Percentiles rank a stretch among this genome's conserved stretches.
Conservation (phyloP, 2,888 invertebrate species). For the Erebia epiphron region DNA sequence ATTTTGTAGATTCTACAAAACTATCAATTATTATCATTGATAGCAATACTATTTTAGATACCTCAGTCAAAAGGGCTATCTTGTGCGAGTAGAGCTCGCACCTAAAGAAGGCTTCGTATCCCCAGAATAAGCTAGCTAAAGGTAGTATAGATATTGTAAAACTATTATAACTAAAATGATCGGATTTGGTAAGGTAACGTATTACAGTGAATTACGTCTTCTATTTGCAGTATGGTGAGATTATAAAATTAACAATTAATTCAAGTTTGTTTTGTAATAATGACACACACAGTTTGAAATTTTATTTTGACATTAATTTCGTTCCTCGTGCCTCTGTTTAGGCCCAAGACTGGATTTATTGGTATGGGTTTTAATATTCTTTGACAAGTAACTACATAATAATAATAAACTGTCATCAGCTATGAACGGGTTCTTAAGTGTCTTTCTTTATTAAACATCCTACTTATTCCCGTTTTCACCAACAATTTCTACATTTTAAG, state of each 20-base stretch:
- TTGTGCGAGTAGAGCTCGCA: background rate
- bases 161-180: background rate
- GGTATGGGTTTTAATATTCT: too few species aligned
- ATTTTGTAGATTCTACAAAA: constrained; percentile 27
- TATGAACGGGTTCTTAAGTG: too few species aligned
- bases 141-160: too few species aligned
- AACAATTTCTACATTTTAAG: too few species aligned
- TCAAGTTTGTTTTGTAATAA: background rate
- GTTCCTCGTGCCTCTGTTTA: too few species aligned
- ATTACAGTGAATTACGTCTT: background rate
- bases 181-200: background rate
- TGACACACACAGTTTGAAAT: background rate
- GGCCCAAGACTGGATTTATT: too few species aligned
- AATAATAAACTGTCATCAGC: too few species aligned
- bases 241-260: background rate
- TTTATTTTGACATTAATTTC: too few species aligned
- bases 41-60: constrained; percentile 19
- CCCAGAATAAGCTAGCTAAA: too few species aligned
- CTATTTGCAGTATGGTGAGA: background rate
- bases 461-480: too few species aligned
- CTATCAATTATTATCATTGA: background rate
- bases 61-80: background rate
- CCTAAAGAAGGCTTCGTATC: background rate
- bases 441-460: too few species aligned
- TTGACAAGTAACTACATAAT: too few species aligned